Evolutionary conservation across 2,797 vertebrate genomes (phyloP).

Genomic region (Syngnathus rostellatus): DNA sequence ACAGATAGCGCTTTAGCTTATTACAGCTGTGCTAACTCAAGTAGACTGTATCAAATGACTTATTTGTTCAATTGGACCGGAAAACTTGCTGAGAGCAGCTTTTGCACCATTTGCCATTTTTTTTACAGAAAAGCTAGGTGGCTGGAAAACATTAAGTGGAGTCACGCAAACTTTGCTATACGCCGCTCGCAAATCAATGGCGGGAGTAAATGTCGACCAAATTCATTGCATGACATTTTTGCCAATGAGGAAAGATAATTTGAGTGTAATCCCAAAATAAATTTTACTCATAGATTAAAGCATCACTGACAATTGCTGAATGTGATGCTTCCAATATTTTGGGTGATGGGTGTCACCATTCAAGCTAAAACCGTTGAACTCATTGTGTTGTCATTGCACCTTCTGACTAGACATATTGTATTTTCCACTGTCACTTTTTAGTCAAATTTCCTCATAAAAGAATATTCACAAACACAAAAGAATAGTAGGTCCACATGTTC

Average conservation of each 20-base stretch:
- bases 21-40: constrained; percentile 52
- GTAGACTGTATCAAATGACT: constrained; percentile 10
- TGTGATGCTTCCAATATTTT: too few species aligned
- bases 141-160: constrained; percentile 50
- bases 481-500: too few species aligned
- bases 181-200: constrained; percentile 16
- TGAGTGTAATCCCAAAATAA: too few species aligned
- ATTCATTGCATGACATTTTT: not conserved
- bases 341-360: too few species aligned
- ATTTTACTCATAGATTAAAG: too few species aligned
- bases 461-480: not conserved
- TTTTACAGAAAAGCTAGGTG: constrained; percentile 30
- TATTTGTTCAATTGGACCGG: not conserved
- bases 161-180: constrained; percentile 37
- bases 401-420: too few species aligned
- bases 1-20: constrained; percentile 32
- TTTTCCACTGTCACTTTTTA: too few species aligned
- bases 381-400: too few species aligned
- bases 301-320: not conserved
- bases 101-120: constrained; percentile 31
- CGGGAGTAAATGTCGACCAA: not conserved
- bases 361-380: too few species aligned
- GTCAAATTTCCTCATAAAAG: not conserved
- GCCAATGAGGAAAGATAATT: too few species aligned
- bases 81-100: constrained; percentile 22